Conservation (phyloP, 2,888 invertebrate genomes). For the Agelastica alni region DNA sequence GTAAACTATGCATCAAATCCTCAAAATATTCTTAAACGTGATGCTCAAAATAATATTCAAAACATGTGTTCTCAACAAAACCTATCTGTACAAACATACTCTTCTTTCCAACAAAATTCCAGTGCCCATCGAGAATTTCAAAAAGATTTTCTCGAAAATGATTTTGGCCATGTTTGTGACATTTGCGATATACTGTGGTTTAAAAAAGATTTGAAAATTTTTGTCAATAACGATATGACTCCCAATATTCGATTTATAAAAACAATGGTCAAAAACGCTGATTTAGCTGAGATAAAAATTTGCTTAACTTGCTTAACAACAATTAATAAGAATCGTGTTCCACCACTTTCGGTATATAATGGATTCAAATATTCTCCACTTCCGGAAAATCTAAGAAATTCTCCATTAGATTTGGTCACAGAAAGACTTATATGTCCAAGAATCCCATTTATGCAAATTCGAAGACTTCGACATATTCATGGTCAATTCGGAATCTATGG, state of each 20-base stretch:
- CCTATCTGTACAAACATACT: background rate
- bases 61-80: background rate
- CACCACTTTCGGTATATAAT: conserved; percentile 30
- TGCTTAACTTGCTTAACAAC: conserved; percentile 18
- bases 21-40: too few relatives aligned
- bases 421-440: conserved; percentile 40
- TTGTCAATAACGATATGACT: background rate
- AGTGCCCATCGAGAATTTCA: background rate
- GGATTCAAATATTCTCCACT: conserved; percentile 36
- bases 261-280: background rate
- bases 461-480: conserved; percentile 33
- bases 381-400: conserved; percentile 25
- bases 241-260: conserved; percentile 5
- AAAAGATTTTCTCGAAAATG: conserved; percentile 5
- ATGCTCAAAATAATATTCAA: too few relatives aligned
- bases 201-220: conserved; percentile 21
- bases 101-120: background rate
- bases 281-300: conserved; percentile 1
- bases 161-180: conserved; percentile 27
- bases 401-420: conserved; percentile 31
- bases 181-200: conserved; percentile 39
- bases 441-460: conserved; percentile 29
- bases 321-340: conserved; percentile 13
- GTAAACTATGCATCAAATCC: too few relatives aligned
- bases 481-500: conserved; percentile 38